Base-by-base conservation (phyloP, 2,113 vertebrate genomes). In the Gavia stellata region DNA sequence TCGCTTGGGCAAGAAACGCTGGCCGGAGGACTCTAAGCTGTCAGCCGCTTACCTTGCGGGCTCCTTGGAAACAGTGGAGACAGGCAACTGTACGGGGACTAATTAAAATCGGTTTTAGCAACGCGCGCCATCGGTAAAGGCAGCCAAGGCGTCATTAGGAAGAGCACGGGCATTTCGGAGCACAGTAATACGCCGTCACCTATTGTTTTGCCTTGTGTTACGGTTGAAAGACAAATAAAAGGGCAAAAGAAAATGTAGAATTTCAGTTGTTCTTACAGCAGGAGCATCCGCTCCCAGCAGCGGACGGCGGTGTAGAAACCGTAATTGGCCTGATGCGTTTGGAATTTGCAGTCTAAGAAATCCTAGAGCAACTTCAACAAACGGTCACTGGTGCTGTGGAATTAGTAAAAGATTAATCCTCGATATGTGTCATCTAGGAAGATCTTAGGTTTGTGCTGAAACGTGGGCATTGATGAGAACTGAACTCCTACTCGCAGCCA, bases 111-210 rank as follows among this genome's bases (percentile, higher is more conserved):
- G 20, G 38, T n/a, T 12, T 24, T 38, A 55, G 50, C 7, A 4
- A 4, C 3, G 58, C 24, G 1, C 12, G 40, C 6, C 7, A 3
- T 52, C 40, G 12, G 1, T 3, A 17, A 33, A 29, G 56, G 31
- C 24, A 61, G 42, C 24, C 20, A 4, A 12, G 62, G 0, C 8
- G 42, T 17, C 14, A 2, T 4, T 6, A 12, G 44, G 18, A 34
- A 52, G 20, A 66, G 40, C 45, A 15, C 33, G 45, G 36, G 26
- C 23, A 47, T 17, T 31, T 58, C 10, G 3, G 47, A 19, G 23
- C n/a, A 15, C 1, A 1, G 4, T 6, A 42, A 7, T 1, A 3
- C 5, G 8, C 28, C 2, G 1, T 40, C 26, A 5, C 8, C 25
- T 34, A 1, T 19, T 14, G 26, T 23, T 86, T 20, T 53, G 16